Percentiles rank a stretch among this genome's conserved stretches.
Conservation (phyloP, 2,888 invertebrate genomes). For the Sicus ferrugineus region DNA sequence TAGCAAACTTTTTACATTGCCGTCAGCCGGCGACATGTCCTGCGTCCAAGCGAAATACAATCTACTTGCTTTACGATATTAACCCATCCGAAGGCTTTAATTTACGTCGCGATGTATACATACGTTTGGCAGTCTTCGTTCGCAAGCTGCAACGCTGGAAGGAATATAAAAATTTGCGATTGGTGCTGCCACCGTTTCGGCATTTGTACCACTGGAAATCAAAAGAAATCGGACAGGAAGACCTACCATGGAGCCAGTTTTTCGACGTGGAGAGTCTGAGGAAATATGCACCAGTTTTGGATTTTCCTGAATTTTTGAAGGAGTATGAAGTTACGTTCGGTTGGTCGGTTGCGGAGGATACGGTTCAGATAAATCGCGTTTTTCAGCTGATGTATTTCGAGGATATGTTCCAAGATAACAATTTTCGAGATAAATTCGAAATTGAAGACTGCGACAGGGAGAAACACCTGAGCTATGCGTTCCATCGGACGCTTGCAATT, state of each 20-base stretch:
- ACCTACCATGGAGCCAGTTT: constrained; percentile 82
- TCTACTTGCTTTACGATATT: constrained; percentile 88
- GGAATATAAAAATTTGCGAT: constrained; percentile 66
- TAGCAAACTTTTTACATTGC: background rate
- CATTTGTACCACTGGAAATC: constrained; percentile 89
- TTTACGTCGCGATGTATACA: constrained; percentile 92
- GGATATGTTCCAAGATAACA: constrained; percentile 82
- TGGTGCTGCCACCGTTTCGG: constrained; percentile 94
- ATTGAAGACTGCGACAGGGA: constrained; percentile 70
- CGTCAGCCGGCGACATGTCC: constrained; percentile 19
- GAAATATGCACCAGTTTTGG: constrained; percentile 79
- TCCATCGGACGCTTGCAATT: constrained; percentile 76
- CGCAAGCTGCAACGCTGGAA: constrained; percentile 70
- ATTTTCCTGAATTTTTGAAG: constrained; percentile 80
- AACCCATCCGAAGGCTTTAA: constrained; percentile 98
- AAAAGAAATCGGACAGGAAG: constrained; percentile 67
- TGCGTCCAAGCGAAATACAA: constrained; percentile 44
- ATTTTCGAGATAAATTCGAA: constrained; percentile 85
- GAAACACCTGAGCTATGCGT: constrained; percentile 67
- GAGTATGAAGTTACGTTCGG: constrained; percentile 66
- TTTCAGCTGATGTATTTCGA: constrained; percentile 86
- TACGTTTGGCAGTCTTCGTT: constrained; percentile 87
- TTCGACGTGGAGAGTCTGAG: constrained; percentile 84
- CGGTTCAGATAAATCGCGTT: constrained; percentile 74
- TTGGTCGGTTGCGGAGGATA: constrained; percentile 31